Conservation (phyloP, 2,888 invertebrate species). For the Globia sparganii region DNA sequence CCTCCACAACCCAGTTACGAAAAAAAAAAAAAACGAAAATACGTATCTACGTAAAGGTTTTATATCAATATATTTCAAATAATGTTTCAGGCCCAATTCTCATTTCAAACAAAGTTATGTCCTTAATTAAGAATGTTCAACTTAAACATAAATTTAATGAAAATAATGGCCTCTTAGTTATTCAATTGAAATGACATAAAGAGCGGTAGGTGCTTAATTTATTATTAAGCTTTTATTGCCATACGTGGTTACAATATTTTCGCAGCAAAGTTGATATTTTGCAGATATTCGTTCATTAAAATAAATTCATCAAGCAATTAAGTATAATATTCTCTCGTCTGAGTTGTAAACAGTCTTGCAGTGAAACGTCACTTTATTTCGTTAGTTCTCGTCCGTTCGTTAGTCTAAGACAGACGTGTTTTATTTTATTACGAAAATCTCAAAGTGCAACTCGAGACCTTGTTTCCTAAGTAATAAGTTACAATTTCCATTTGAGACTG, state of each 20-base stretch:
- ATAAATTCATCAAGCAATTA: slow-evolving; percentile 28
- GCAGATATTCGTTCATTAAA: slow-evolving; percentile 16
- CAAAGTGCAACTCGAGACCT: too few species aligned
- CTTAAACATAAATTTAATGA: slow-evolving; percentile 4
- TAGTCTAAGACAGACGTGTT: too few species aligned
- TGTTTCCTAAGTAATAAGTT: too few species aligned
- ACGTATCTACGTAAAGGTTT: not conserved
- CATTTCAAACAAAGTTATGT: slow-evolving; percentile 6
- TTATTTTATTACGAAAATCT: too few species aligned
- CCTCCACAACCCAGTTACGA: too few species aligned
- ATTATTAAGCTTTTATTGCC: slow-evolving; percentile 7
- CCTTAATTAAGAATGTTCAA: slow-evolving; percentile 8
- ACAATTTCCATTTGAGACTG: too few species aligned
- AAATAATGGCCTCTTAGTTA: slow-evolving; percentile 13
- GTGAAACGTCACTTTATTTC: not conserved
- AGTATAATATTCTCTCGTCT: slow-evolving; percentile 7
- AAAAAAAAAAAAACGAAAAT: too few species aligned
- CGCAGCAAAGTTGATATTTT: not conserved
- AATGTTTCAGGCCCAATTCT: not conserved
- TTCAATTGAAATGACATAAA: slow-evolving; percentile 26
- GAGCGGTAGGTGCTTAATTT: slow-evolving; percentile 3
- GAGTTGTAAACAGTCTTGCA: not conserved
- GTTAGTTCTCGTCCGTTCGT: too few species aligned
- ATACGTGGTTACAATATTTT: slow-evolving; percentile 27
- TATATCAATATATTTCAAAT: not conserved